Evolutionary conservation across 2,888 invertebrate species (phyloP), one percentile per base, ranked within the genome.

Genomic region (Tetragonula carbonaria): DNA sequence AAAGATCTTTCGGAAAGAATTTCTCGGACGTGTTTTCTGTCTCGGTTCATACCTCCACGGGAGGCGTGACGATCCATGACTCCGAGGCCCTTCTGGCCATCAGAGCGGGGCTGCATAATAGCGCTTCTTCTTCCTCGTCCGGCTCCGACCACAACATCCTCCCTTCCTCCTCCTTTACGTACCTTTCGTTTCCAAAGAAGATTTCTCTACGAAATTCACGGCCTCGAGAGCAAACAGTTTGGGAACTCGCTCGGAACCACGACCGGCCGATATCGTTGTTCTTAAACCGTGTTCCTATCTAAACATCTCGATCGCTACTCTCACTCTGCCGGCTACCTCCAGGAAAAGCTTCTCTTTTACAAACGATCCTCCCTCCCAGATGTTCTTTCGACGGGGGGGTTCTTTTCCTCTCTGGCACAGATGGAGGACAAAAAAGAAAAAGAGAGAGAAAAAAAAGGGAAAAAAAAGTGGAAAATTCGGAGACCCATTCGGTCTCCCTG

Each of bases 51-150:
- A 98, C 98, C 98, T 98, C 98, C 84, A 97, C 96, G 74, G 98
- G 98, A 94, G 98, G 98, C 89, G 97, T 97, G 92, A 97, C 97
- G 91, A 98, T 98, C 98, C 98, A 98, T 94, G 98, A 98, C 94
- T 98, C 98, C 33, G 97, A 97, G 73, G 98, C 98, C 89, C 98
- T 95, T 88, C 98, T 95, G 84, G 98, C 98, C 95, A 98, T 96
- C 87, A 98, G 96, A 84, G 98, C 98, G 87, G 98, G 98, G 92
- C 98, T 98, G 95, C 97, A 98, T 96, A 97, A 96, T 91, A 98
- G 96, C 91, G 97, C 97, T 94, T 97, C 98, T 92, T 98, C 98
- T 93, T 98, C 98, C 90, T 97, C 97, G 75, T 96, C 96, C 86
- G 97, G 97, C 94, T 97, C 97, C 94, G 97, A 97, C 97, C 97